Evolutionary conservation across 2,797 vertebrate genomes (phyloP), one percentile per base, ranked within the genome.

Genomic region (Caiman crocodilus): DNA sequence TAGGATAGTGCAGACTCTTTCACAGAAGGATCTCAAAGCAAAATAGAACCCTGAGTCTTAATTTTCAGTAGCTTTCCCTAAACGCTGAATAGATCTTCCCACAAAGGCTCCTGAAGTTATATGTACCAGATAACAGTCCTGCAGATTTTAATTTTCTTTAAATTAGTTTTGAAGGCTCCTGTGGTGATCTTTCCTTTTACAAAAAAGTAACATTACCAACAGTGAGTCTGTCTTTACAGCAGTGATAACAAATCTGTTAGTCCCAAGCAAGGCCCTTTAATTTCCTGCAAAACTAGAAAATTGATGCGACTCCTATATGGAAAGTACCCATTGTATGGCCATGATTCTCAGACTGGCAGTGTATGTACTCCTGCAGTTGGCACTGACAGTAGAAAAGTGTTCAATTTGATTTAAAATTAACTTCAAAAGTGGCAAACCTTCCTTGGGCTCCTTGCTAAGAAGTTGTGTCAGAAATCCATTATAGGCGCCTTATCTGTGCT

Each of bases 341-440:
- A 32, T 5, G 28, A 32, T 56, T 90, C 82, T 83, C 21, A 18
- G 25, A 67, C 57, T 64, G 71, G 57, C 55, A 69, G 42, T 35
- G 56, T 63, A 32, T 42, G 25, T 78, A 83, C 84, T 93, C 30
- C 60, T 91, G 77, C 64, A 82, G 57, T 81, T 85, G 30, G 61
- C 11, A 65, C 2, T 25, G 79, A 35, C n/a, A 63, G 17, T 61
- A 71, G 25, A 32, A 80, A 4, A 12, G 30, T 55, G 3, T n/a
- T 85, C 14, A 9, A 64, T 84, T 30, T 17, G 82, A 6, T 89
- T 78, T 57, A n/a, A 90, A 92, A 76, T 58, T 84, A 61, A 28
- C 20, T 28, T 74, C 12, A 76, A 82, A 80, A 15, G 7, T 28
- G 75, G 25, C 25, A 56, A 61, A 42, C 21, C 63, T 57, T 32